These are phyloP conservation scores for Eleginops maclovinus DNA, from an alignment of 2,113 vertebrate genomes.

Conservation along the genomic window DNA sequence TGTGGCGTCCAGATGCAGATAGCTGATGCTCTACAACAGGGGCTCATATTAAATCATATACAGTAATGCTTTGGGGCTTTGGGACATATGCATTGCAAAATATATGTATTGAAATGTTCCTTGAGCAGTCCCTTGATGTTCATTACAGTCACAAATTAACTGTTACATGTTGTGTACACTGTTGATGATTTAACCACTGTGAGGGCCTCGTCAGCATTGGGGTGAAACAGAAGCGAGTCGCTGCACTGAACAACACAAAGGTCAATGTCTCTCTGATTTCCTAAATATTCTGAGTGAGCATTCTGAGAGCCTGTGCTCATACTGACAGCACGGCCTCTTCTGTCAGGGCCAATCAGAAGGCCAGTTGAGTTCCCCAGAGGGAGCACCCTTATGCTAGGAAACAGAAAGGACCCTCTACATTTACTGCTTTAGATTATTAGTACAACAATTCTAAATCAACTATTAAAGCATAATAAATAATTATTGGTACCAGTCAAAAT, in stretches of 20 bases:
- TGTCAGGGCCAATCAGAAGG: too few species aligned
- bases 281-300: not conserved
- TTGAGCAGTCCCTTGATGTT: not conserved
- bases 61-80: not conserved
- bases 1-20: conserved; percentile 10
- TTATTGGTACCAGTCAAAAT: too few species aligned
- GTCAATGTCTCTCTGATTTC: not conserved
- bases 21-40: not conserved
- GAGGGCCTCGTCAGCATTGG: too few species aligned
- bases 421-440: too few species aligned
- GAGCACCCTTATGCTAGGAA: too few species aligned
- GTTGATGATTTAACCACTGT: too few species aligned
- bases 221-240: too few species aligned
- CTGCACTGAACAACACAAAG: not conserved
- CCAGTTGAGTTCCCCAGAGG: too few species aligned
- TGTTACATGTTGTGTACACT: not conserved
- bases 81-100: not conserved
- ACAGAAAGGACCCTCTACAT: too few species aligned
- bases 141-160: not conserved
- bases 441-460: too few species aligned
- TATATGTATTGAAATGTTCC: not conserved
- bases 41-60: not conserved
- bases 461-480: too few species aligned
- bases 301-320: not conserved
- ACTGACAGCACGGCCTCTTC: not conserved